These are phyloP conservation scores for Mohoua ochrocephala DNA, from an alignment of 2,113 vertebrate genomes.

Conservation along the genomic window DNA sequence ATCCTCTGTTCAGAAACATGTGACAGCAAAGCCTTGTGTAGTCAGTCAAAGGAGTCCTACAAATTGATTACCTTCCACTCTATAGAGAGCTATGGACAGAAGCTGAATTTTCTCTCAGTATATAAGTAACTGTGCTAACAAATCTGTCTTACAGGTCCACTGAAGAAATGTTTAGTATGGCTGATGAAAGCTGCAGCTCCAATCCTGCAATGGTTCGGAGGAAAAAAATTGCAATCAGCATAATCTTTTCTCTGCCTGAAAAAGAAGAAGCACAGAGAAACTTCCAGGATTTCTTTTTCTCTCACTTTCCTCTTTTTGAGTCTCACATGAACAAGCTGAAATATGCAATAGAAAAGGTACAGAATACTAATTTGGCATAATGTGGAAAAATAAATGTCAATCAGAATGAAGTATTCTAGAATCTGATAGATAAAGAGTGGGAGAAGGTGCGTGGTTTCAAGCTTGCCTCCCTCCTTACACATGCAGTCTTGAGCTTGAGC, in stretches of 20 bases:
- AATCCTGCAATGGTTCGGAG: slow-evolving; percentile 80
- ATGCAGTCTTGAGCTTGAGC: neutral
- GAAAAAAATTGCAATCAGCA: slow-evolving; percentile 86
- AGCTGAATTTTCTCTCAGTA: neutral
- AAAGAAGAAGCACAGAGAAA: slow-evolving; percentile 78
- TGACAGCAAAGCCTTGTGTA: neutral
- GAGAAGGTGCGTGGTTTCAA: slow-evolving; percentile 9
- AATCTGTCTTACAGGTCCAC: slow-evolving; percentile 69
- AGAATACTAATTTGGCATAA: neutral
- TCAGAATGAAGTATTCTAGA: neutral
- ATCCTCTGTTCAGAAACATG: neutral
- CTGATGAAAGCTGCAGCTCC: slow-evolving; percentile 82
- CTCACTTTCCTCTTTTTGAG: slow-evolving; percentile 87
- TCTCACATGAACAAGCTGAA: slow-evolving; percentile 89
- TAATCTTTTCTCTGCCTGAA: slow-evolving; percentile 83
- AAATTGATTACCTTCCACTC: neutral
- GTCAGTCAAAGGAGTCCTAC: neutral
- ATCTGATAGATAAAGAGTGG: slow-evolving; percentile 1
- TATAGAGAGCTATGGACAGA: neutral
- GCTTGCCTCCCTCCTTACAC: neutral
- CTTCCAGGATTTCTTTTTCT: slow-evolving; percentile 90
- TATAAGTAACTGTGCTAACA: neutral
- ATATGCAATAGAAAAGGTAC: slow-evolving; percentile 85
- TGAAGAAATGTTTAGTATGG: slow-evolving; percentile 86
- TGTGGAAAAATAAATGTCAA: neutral